Conservation (phyloP, 2,113 vertebrate species). For the Globicephala melas region DNA sequence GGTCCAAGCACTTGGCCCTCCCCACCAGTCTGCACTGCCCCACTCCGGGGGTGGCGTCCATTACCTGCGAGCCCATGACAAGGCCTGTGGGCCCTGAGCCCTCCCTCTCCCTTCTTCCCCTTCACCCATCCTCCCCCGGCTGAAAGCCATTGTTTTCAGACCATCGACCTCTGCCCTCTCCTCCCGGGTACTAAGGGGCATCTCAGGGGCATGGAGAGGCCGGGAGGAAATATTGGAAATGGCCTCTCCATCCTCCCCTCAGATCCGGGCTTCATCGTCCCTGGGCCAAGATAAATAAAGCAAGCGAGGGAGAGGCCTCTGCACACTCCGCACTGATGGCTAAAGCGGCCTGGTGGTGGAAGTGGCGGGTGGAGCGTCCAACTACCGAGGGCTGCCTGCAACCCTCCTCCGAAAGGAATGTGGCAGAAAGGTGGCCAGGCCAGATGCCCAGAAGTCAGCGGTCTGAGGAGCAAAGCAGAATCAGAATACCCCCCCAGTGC, state of each 20-base stretch:
- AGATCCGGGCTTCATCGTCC: slow-evolving; percentile 66
- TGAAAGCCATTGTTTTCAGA: slow-evolving; percentile 71
- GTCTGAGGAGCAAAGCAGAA: not conserved
- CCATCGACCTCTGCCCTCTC: slow-evolving; percentile 19
- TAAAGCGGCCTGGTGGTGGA: not conserved
- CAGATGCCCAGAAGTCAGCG: not conserved
- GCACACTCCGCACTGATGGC: slow-evolving; percentile 60
- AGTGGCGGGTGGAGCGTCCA: not conserved
- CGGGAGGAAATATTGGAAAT: slow-evolving; percentile 76
- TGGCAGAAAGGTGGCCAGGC: not conserved
- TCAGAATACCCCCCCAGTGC: not conserved
- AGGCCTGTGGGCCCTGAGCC: not conserved
- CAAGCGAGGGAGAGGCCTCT: slow-evolving; percentile 77
- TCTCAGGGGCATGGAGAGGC: slow-evolving; percentile 45
- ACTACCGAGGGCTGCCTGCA: not conserved
- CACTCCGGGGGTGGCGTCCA: not conserved
- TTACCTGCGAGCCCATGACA: not conserved
- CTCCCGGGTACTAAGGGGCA: slow-evolving; percentile 62
- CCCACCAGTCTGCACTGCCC: not conserved
- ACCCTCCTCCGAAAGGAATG: not conserved
- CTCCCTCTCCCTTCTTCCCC: not conserved
- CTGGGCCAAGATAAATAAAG: slow-evolving; percentile 84
- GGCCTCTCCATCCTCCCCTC: slow-evolving; percentile 71
- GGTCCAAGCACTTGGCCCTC: not conserved
- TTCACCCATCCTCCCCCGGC: not conserved